Percentiles rank a stretch among this genome's conserved stretches.
Evolutionary conservation across 2,797 vertebrate species (phyloP).

Genomic region (Rachycentron canadum): DNA sequence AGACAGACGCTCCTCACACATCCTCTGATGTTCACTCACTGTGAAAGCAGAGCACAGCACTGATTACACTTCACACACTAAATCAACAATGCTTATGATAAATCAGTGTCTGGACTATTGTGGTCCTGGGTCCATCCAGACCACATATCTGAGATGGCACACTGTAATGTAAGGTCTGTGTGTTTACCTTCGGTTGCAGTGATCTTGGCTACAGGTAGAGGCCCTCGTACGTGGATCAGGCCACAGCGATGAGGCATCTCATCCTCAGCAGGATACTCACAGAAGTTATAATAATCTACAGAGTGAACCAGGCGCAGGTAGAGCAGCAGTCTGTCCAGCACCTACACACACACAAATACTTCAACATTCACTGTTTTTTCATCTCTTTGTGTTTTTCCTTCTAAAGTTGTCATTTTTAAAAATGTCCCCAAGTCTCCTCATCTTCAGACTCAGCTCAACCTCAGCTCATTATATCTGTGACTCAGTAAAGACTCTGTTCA

Average conservation of each 20-base stretch:
- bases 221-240: constrained; percentile 92
- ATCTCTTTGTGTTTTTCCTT: too few relatives aligned
- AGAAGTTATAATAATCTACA: constrained; percentile 93
- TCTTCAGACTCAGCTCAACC: too few relatives aligned
- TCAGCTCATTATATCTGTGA: too few relatives aligned
- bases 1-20: constrained; percentile 91
- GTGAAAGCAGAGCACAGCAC: constrained; percentile 52
- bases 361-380: too few relatives aligned
- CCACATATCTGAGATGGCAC: too few relatives aligned
- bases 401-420: too few relatives aligned
- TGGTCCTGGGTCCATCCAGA: too few relatives aligned
- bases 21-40: constrained; percentile 89
- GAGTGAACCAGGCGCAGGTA: constrained; percentile 94
- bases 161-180: too few relatives aligned
- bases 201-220: constrained; percentile 89
- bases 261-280: constrained; percentile 93
- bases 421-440: too few relatives aligned
- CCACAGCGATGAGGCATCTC: constrained; percentile 96
- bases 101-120: too few relatives aligned
- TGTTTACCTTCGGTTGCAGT: constrained; percentile 75
- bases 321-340: constrained; percentile 91
- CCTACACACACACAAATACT: constrained; percentile 75
- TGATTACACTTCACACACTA: background rate
- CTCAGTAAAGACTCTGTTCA: too few relatives aligned
- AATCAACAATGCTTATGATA: too few relatives aligned